Base-by-base conservation (phyloP, 2,797 vertebrate genomes). In the Natrix natrix region DNA sequence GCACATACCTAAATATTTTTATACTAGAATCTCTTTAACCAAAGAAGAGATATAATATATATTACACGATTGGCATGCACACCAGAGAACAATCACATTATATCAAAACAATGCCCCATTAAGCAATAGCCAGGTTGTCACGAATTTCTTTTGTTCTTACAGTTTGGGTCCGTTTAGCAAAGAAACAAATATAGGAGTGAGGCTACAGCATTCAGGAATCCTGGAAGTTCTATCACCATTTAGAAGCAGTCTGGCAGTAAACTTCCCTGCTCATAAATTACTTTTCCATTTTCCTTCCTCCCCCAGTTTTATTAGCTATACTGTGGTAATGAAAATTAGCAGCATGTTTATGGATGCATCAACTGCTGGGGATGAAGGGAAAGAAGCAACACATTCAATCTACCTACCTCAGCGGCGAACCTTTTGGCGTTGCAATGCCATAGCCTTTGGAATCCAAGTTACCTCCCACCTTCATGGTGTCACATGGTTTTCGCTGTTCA, bases 381-480 rank as follows among this genome's bases (percentile, higher is more conserved):
- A 92, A 92, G 92, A 94, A 94, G 94, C 96, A 96, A 95, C 95
- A 97, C 96, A 96, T 96, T 95, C 95, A 96, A 95, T 95, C 94
- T 96, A 97, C 96, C 98, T 98, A 99, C 99, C 99, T 99, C 97
- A 99, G 98, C 0, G 98, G 98, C 55, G 99, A 99, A 96, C 99
- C 99, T 98, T 99, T 99, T 88, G 99, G 99, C 0, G 99, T 99
- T 55, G 99, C 99, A 96, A 99, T 99, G 95, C 99, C 99, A 96
- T 99, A 99, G 97, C 99, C 99, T 97, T 99, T 99, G 95, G 99
- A 99, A 97, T 99, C 99, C 98, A 99, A 98, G 98, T 99, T 99
- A 94, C 99, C 99, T 96, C 99, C 99, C 97, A 99, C 99, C 98
- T 99, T 99, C 99, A 99, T 99, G 93, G 99, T 99, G 97, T 99